These are phyloP conservation scores for Drosophila monieri DNA, from an alignment of 2,888 invertebrate species.

Conservation along the genomic window DNA sequence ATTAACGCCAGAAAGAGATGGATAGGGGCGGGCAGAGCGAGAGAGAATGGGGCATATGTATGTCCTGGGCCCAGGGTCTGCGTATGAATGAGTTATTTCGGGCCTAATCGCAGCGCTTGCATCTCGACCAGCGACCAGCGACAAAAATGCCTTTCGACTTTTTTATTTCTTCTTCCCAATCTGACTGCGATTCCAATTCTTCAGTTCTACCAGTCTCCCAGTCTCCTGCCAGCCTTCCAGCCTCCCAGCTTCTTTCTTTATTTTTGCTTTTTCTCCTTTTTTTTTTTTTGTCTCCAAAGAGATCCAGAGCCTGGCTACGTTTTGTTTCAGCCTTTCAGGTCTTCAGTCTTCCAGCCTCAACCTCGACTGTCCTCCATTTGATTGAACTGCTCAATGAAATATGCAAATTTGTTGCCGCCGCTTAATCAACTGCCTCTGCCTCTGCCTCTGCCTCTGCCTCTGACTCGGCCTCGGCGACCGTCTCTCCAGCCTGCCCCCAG, in stretches of 20 bases:
- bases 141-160: slow-evolving; percentile 36
- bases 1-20: slow-evolving; percentile 47
- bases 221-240: neutral
- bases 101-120: slow-evolving; percentile 71
- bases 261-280: neutral
- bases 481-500: slow-evolving; percentile 13
- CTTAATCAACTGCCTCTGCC: slow-evolving; percentile 67
- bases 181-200: slow-evolving; percentile 32
- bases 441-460: too few species aligned
- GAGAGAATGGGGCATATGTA: slow-evolving; percentile 13
- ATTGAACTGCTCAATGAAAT: slow-evolving; percentile 83
- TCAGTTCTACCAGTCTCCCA: neutral
- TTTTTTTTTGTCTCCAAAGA: neutral
- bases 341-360: too few species aligned
- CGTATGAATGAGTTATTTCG: slow-evolving; percentile 82
- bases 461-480: slow-evolving; percentile 35
- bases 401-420: slow-evolving; percentile 80
- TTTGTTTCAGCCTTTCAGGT: slow-evolving; percentile 50
- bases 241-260: neutral
- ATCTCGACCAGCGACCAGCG: slow-evolving; percentile 57
- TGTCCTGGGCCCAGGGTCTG: slow-evolving; percentile 40
- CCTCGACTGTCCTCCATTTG: slow-evolving; percentile 72
- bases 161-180: slow-evolving; percentile 3
- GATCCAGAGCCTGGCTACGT: slow-evolving; percentile 13
- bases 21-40: neutral